Evolutionary conservation across 2,888 invertebrate species (phyloP), one percentile per base, ranked within the genome.

Genomic region (Branchellion lobata): DNA sequence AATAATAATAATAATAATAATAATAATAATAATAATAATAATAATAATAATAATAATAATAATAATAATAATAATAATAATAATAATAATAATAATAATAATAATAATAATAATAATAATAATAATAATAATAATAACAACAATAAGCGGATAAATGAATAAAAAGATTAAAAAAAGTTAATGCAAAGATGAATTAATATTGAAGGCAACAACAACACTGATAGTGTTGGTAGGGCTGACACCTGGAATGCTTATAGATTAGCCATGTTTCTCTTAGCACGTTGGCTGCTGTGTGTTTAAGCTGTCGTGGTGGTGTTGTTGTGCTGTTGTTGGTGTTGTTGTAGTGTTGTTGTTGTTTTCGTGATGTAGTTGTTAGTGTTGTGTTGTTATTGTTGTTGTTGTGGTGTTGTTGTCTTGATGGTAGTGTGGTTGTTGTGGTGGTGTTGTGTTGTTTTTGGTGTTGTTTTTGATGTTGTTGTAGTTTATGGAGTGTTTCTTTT

Each of bases 181-280:
- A 47, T 47, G 11, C 8, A 14, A 47, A 47, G 18, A 47, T 47
- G 18, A 47, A n/a, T n/a, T n/a, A n/a, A n/a, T n/a, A n/a, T n/a
- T n/a, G n/a, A n/a, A n/a, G n/a, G n/a, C n/a, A n/a, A n/a, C n/a
- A n/a, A n/a, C n/a, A n/a, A n/a, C n/a, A n/a, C n/a, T n/a, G n/a
- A n/a, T n/a, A n/a, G n/a, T n/a, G n/a, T n/a, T n/a, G n/a, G n/a
- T n/a, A n/a, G n/a, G n/a, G n/a, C n/a, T n/a, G n/a, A n/a, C 14
- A 57, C 61, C 61, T 81, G 51, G 82, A 83, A 81, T 82, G 81
- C 82, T 84, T 86, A 83, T 86, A 86, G 3, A 86, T 83, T 80
- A 86, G 84, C 87, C 86, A 86, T 18, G 86, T 86, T 31, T 85
- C 85, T 78, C 85, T 85, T 79, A 86, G 83, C 8, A 86, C 85